A percentile compares a stretch with the other conserved stretches of the same genome.
These are phyloP conservation scores for Hypomesus transpacificus DNA, from an alignment of 2,113 vertebrate genomes.

Conservation along the genomic window DNA sequence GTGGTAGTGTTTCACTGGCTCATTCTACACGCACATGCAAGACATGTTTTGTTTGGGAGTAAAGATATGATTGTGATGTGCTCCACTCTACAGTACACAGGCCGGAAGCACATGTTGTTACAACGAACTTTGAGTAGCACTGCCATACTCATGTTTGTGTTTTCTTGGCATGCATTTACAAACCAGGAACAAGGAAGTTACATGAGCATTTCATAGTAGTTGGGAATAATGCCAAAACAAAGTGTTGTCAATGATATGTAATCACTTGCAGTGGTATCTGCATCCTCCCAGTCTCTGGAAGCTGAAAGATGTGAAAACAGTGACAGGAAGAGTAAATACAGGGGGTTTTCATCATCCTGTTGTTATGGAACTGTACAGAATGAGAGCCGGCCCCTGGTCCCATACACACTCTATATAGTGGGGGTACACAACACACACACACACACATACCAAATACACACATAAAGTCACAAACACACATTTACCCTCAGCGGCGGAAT, in stretches of 20 bases:
- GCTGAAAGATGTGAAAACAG: slow-evolving; percentile 73
- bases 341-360: slow-evolving; percentile 76
- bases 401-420: neutral
- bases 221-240: slow-evolving; percentile 31
- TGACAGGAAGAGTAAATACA: slow-evolving; percentile 83
- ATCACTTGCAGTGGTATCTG: slow-evolving; percentile 49
- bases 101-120: neutral
- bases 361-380: slow-evolving; percentile 63
- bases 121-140: neutral
- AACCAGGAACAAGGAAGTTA: slow-evolving; percentile 10
- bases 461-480: neutral
- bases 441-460: slow-evolving; percentile 7
- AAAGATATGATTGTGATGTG: neutral
- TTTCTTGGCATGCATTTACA: neutral
- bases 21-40: slow-evolving; percentile 5
- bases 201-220: neutral
- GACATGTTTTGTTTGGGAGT: neutral
- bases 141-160: neutral
- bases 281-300: slow-evolving; percentile 59
- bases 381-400: slow-evolving; percentile 17
- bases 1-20: neutral
- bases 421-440: slow-evolving; percentile 1
- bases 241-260: slow-evolving; percentile 45
- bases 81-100: neutral
- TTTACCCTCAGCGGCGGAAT: slow-evolving; percentile 15